Percentiles rank a stretch among this genome's conserved stretches.
Evolutionary conservation across 2,113 vertebrate species (phyloP).

Genomic region (Chaetops frenatus): DNA sequence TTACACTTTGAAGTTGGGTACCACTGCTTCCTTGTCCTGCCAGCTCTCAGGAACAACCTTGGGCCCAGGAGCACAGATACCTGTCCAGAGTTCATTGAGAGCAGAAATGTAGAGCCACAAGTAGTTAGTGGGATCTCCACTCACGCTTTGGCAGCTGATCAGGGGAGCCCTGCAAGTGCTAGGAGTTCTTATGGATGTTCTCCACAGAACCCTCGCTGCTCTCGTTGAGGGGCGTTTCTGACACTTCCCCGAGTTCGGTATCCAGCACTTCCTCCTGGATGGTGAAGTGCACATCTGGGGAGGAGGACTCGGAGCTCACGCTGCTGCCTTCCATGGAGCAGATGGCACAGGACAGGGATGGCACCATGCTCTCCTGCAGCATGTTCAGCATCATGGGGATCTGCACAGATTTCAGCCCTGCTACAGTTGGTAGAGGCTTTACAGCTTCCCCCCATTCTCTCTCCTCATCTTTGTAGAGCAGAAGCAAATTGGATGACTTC

Average conservation of each 20-base stretch:
- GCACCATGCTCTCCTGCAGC: conserved; percentile 76
- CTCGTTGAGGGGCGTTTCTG: conserved; percentile 65
- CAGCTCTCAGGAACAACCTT: neutral
- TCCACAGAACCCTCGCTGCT: conserved; percentile 77
- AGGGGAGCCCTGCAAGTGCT: conserved; percentile 31
- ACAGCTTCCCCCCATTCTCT: conserved; percentile 85
- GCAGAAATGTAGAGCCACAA: conserved; percentile 26
- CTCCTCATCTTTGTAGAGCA: conserved; percentile 89
- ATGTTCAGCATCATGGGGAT: conserved; percentile 74
- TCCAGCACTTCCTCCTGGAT: conserved; percentile 88
- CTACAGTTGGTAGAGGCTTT: conserved; percentile 67
- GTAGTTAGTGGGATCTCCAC: conserved; percentile 2
- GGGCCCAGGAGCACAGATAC: neutral
- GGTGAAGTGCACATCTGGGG: conserved; percentile 82
- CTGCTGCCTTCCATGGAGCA: conserved; percentile 91
- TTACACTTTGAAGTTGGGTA: neutral
- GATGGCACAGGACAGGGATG: conserved; percentile 81
- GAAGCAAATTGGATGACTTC: conserved; percentile 82
- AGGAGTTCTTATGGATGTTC: conserved; percentile 66
- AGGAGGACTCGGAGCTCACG: conserved; percentile 87
- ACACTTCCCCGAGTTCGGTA: conserved; percentile 70
- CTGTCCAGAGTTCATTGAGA: conserved; percentile 1
- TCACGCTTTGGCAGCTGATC: neutral
- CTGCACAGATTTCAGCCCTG: conserved; percentile 71
- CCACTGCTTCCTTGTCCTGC: neutral